Conservation (phyloP, 2,888 invertebrate species). For the Lycophotia porphyrea region DNA sequence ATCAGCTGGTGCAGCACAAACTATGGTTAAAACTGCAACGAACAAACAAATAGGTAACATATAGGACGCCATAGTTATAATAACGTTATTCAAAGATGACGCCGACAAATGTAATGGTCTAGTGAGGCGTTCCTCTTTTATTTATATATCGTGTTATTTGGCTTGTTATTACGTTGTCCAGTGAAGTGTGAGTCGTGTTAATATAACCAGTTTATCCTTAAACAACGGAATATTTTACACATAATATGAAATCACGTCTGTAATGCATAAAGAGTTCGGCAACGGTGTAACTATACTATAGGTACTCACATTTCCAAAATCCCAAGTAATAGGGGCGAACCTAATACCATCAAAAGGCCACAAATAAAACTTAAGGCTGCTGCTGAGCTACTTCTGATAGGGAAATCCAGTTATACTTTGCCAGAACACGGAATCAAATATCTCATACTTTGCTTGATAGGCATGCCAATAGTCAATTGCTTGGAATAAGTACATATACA, state of each 20-base stretch:
- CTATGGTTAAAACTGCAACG: constrained; percentile 24
- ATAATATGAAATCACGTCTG: background rate
- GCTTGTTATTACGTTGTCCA: background rate
- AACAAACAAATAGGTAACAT: constrained; percentile 33
- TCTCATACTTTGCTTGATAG: background rate
- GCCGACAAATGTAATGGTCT: constrained; percentile 4
- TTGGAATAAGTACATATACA: background rate
- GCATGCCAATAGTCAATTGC: too few species aligned
- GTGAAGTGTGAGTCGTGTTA: background rate
- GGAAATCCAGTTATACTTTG: background rate
- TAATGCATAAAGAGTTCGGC: background rate
- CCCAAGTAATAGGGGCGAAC: background rate
- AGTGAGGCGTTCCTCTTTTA: background rate
- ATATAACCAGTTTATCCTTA: background rate
- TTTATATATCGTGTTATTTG: constrained; percentile 20
- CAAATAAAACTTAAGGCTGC: background rate
- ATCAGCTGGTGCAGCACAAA: constrained; percentile 33
- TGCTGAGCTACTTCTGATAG: background rate
- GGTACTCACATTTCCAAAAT: background rate
- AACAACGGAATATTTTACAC: background rate
- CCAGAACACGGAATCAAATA: background rate
- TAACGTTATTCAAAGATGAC: constrained; percentile 16
- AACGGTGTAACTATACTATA: background rate
- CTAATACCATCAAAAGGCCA: background rate
- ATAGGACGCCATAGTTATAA: constrained; percentile 33